These are phyloP conservation scores for Ectemnius lituratus DNA, from an alignment of 2,888 invertebrate genomes.

Conservation along the genomic window DNA sequence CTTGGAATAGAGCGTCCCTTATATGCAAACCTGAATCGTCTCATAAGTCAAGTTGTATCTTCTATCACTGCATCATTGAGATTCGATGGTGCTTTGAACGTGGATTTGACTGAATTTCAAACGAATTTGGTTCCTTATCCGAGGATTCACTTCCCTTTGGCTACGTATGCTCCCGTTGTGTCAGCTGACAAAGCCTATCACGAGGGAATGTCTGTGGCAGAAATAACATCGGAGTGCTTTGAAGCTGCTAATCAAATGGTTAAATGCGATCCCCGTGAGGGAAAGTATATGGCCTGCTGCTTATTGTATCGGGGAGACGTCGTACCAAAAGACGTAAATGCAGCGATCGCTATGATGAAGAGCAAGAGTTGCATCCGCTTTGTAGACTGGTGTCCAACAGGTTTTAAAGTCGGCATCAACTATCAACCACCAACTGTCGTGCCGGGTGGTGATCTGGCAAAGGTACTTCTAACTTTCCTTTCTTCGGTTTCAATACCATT, in stretches of 20 bases:
- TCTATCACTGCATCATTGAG: constrained; percentile 82
- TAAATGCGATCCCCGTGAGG: constrained; percentile 89
- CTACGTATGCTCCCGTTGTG: constrained; percentile 86
- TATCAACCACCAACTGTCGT: constrained; percentile 76
- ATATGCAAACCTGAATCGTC: constrained; percentile 90
- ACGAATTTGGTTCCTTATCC: constrained; percentile 87
- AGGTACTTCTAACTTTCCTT: constrained; percentile 54
- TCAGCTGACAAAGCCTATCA: constrained; percentile 86
- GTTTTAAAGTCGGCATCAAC: constrained; percentile 87
- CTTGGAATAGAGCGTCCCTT: constrained; percentile 91
- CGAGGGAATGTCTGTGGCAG: constrained; percentile 87
- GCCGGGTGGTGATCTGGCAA: constrained; percentile 72
- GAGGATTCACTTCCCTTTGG: constrained; percentile 83
- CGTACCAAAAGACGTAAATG: constrained; percentile 93
- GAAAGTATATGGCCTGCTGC: constrained; percentile 95
- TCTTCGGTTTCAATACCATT: background rate
- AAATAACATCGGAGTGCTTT: constrained; percentile 93
- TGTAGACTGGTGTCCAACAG: constrained; percentile 97
- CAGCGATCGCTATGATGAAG: constrained; percentile 89
- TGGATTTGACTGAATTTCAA: constrained; percentile 94
- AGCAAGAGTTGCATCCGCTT: constrained; percentile 88
- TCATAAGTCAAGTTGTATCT: constrained; percentile 85
- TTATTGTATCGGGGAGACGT: constrained; percentile 94
- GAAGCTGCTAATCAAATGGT: constrained; percentile 95
- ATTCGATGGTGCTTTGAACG: constrained; percentile 86